Evolutionary conservation across 2,888 invertebrate species (phyloP), one percentile per base, ranked within the genome.

Genomic region (Mystacides longicornis): DNA sequence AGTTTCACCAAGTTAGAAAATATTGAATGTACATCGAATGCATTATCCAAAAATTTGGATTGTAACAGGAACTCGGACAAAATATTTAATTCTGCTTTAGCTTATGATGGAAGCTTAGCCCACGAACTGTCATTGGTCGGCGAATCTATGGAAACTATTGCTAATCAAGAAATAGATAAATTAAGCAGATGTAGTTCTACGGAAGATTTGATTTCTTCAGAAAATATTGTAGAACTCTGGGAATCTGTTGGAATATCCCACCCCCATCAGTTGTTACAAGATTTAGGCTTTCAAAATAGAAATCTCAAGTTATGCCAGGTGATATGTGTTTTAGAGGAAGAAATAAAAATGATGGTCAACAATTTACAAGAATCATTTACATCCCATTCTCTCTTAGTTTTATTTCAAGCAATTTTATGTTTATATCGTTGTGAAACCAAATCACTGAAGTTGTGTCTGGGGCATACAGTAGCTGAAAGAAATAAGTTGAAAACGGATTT

Each of bases 401-500:
- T 85, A 54, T 71, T 85, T 33, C 76, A 79, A 64, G 89, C 87
- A 1, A 81, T 84, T 51, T 71, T 87, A 23, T 79, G 81, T 7
- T 71, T 88, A 4, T 82, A 85, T 64, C 81, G 86, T 54, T 77
- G 84, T 16, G 86, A 89, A 65, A 74, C 83, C n/a, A 73, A 76
- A 21, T 77, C 76, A 62, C 67, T 85, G 37, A 81, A 80, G 66
- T 78, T 73, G 63, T 71, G 75, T 43, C 67, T 85, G 64, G 85
- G 86, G 55, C 87, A 87, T 63, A 73, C 86, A 64, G 77, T 78
- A 49, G 82, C 81, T 23, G 94, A 94, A 68, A 81, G 90, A 52
- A 86, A 89, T 63, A 93, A 93, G 68, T 71, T 94, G 37, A 84
- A 86, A 59, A 73, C 78, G 11, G 92, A 93, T 66, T 82, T 93